phyloP scores from a whole-genome alignment of 2,888 invertebrate genomes.

The Apantesis nais region DNA sequence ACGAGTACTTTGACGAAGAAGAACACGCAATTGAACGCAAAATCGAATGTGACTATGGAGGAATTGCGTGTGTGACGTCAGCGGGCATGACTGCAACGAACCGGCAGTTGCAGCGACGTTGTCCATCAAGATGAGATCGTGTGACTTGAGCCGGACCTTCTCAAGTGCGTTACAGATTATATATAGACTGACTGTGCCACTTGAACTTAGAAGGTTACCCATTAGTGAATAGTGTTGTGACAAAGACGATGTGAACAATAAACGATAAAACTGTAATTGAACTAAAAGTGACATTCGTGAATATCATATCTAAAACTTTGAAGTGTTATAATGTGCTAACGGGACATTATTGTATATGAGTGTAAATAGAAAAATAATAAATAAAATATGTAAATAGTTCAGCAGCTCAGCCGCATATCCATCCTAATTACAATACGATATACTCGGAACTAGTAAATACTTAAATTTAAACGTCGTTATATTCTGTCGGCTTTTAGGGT shows the following conservation, averaged over 20 bases:
- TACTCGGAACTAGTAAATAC: conserved; percentile 55
- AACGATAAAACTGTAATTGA: neutral
- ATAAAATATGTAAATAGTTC: conserved; percentile 55
- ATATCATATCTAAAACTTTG: conserved; percentile 55
- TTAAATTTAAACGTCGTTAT: conserved; percentile 45
- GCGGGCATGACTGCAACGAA: conserved; percentile 84
- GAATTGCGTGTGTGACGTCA: conserved; percentile 94
- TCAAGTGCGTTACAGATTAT: conserved; percentile 78
- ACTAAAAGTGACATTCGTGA: conserved; percentile 40
- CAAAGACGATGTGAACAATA: conserved; percentile 30
- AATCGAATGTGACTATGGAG: conserved; percentile 89
- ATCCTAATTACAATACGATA: conserved; percentile 72
- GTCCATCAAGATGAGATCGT: conserved; percentile 82
- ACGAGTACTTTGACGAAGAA: conserved; percentile 92
- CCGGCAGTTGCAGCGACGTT: conserved; percentile 84
- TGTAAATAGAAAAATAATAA: conserved; percentile 65
- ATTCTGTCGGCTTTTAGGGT: conserved; percentile 50
- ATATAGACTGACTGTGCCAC: conserved; percentile 60
- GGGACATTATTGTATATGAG: conserved; percentile 64
- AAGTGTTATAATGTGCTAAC: conserved; percentile 44
- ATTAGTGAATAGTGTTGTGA: conserved; percentile 28
- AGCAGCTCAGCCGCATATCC: conserved; percentile 80
- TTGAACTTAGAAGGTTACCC: conserved; percentile 53
- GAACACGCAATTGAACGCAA: conserved; percentile 88
- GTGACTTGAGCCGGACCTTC: conserved; percentile 85